phyloP scores from a whole-genome alignment of 2,888 invertebrate species.

The Eupithecia dodoneata region DNA sequence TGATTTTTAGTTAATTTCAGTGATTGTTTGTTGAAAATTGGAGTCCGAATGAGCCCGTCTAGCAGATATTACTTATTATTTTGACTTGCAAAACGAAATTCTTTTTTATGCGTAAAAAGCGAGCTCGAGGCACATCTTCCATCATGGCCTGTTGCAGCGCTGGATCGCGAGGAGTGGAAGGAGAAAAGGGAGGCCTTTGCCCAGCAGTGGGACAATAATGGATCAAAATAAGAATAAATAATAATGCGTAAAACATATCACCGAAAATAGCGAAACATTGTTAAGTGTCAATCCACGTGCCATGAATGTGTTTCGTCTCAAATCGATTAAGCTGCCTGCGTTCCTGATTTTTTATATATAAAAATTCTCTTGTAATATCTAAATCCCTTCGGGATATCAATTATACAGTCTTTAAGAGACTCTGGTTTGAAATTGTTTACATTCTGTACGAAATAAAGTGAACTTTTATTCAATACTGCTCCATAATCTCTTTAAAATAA shows the following conservation, averaged over 20 bases:
- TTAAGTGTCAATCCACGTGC: background rate
- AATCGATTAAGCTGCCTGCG: background rate
- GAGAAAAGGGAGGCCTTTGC: too few species aligned
- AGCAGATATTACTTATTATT: background rate
- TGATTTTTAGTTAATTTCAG: background rate
- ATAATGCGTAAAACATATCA: background rate
- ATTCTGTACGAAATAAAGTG: slow-evolving; percentile 1
- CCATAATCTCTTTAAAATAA: background rate
- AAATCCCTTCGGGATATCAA: background rate
- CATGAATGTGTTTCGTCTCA: slow-evolving; percentile 7
- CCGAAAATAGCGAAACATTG: background rate
- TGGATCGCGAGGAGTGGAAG: too few species aligned
- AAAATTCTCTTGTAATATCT: background rate
- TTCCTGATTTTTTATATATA: background rate
- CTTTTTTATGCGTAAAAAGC: background rate
- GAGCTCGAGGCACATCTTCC: too few species aligned
- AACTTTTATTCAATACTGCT: background rate
- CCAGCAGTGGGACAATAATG: too few species aligned
- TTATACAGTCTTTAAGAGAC: background rate
- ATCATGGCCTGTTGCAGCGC: too few species aligned
- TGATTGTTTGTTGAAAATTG: background rate
- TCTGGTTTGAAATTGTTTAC: background rate
- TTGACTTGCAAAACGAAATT: background rate
- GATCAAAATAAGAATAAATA: too few species aligned
- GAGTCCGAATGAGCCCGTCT: background rate